Percentiles rank a stretch among this genome's conserved stretches.
phyloP scores from a whole-genome alignment of 2,888 invertebrate genomes.

The Cinara cedri region DNA sequence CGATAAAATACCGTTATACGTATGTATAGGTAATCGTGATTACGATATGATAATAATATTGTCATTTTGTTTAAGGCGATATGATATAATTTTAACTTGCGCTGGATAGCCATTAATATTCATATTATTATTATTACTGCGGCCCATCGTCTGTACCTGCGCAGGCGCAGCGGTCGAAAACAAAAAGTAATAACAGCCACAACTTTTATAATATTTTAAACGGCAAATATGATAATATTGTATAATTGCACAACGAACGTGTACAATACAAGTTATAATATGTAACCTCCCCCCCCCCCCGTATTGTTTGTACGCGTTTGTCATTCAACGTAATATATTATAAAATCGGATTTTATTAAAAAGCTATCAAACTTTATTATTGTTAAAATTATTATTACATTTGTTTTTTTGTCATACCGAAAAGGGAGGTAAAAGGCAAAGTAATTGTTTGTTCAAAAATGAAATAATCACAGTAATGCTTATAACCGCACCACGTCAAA shows the following conservation, averaged over 20 bases:
- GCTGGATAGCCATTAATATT: slow-evolving; percentile 15
- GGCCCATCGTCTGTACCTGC: not conserved
- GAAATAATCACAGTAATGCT: no score
- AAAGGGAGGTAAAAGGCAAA: not conserved
- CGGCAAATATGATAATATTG: slow-evolving; percentile 9
- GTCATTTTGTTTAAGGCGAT: not conserved
- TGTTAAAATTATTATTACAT: no score
- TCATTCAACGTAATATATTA: not conserved
- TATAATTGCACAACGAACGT: not conserved
- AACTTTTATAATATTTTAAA: slow-evolving; percentile 21
- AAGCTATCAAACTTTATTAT: not conserved
- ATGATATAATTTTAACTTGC: not conserved
- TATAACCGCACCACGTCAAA: no score
- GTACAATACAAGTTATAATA: no score
- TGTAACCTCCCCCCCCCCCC: no score
- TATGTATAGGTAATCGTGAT: no score
- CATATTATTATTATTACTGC: not conserved
- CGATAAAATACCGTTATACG: slow-evolving; percentile 3
- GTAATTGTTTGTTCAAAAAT: no score
- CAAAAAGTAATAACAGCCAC: slow-evolving; percentile 3
- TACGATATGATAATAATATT: slow-evolving; percentile 9
- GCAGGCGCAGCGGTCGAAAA: slow-evolving; percentile 11
- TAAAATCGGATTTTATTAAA: not conserved
- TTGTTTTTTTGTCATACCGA: not conserved
- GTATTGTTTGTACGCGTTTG: not conserved